Evolutionary conservation across 2,888 invertebrate genomes (phyloP).

Genomic region (Cephus pygmeus): DNA sequence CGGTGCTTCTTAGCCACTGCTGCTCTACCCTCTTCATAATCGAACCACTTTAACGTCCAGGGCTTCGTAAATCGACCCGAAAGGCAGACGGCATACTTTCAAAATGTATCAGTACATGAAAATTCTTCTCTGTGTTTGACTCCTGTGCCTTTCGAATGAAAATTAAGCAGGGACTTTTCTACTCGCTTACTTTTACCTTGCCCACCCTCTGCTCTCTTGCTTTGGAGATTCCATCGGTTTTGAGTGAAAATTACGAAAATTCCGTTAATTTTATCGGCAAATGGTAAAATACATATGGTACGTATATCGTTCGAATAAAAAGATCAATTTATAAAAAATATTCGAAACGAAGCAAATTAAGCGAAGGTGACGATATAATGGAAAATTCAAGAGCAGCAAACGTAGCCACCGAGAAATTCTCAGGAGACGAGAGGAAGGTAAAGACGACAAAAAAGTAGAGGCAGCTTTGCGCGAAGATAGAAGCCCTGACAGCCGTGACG

Average conservation of each 20-base stretch:
- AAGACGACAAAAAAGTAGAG: background rate
- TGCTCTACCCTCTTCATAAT: constrained; percentile 25
- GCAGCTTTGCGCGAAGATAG: background rate
- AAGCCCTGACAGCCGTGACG: constrained; percentile 1
- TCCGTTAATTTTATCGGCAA: background rate
- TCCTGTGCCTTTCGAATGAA: background rate
- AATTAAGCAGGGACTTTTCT: background rate
- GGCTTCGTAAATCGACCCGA: constrained; percentile 30
- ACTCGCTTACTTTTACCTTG: background rate
- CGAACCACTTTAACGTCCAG: constrained; percentile 36
- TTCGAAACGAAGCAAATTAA: background rate
- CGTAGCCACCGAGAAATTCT: background rate
- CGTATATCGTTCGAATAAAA: no score
- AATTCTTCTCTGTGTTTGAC: background rate
- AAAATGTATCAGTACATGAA: constrained; percentile 6
- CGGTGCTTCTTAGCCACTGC: background rate
- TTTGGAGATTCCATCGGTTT: background rate
- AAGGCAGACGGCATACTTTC: constrained; percentile 33
- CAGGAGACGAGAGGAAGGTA: background rate
- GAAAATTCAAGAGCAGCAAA: background rate
- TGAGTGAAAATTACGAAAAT: background rate
- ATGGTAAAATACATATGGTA: background rate
- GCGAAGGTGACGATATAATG: background rate
- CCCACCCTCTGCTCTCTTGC: background rate
- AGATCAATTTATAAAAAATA: background rate